These are phyloP conservation scores for Timandra comae DNA, from an alignment of 2,888 invertebrate genomes.

Conservation along the genomic window DNA sequence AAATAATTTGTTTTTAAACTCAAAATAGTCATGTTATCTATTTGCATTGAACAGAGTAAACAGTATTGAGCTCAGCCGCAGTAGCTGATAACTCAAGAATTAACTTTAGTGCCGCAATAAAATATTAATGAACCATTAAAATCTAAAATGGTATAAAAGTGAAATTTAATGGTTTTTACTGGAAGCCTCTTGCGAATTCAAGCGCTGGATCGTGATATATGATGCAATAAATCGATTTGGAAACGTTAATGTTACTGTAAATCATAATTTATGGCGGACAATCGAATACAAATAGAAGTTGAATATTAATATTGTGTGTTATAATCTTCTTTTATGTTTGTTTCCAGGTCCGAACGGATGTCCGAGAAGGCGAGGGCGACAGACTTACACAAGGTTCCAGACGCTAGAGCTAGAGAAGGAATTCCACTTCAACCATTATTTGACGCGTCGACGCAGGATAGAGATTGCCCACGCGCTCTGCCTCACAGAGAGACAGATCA, in stretches of 20 bases:
- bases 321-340: slow-evolving; percentile 31
- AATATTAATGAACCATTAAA: slow-evolving; percentile 73
- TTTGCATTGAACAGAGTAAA: slow-evolving; percentile 40
- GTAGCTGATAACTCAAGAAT: slow-evolving; percentile 72
- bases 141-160: slow-evolving; percentile 72
- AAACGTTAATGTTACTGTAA: slow-evolving; percentile 41
- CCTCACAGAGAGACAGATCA: slow-evolving; percentile 96
- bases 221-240: slow-evolving; percentile 59
- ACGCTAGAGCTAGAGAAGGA: slow-evolving; percentile 98
- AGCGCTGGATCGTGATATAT: slow-evolving; percentile 55
- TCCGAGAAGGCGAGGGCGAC: slow-evolving; percentile 94
- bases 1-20: slow-evolving; percentile 13
- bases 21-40: slow-evolving; percentile 15
- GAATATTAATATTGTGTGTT: slow-evolving; percentile 15
- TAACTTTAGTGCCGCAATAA: slow-evolving; percentile 68
- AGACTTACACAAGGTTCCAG: slow-evolving; percentile 99
- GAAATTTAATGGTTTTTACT: slow-evolving; percentile 66
- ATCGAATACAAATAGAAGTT: slow-evolving; percentile 21
- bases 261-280: slow-evolving; percentile 32
- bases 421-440: slow-evolving; percentile 98
- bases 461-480: slow-evolving; percentile 98
- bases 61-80: slow-evolving; percentile 48
- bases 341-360: slow-evolving; percentile 96
- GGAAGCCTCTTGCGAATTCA: slow-evolving; percentile 54
- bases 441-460: slow-evolving; percentile 96